Conservation (phyloP, 1,140 invertebrate species). For the Melanaphis sacchari region DNA sequence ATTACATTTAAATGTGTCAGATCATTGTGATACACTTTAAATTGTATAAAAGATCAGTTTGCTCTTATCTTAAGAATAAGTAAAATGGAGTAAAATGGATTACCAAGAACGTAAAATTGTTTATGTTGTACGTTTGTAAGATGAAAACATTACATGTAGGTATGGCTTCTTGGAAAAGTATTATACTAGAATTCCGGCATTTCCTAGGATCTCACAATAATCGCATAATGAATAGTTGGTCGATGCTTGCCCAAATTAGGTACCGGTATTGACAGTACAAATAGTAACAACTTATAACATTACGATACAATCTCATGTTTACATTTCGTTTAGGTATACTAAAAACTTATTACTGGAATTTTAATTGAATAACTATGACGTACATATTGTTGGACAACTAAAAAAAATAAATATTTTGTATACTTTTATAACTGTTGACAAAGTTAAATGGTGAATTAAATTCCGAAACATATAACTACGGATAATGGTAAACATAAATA, state of each 20-base stretch:
- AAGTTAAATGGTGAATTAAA: background rate
- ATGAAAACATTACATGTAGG: too few species aligned
- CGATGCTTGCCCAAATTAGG: background rate
- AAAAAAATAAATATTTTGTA: background rate
- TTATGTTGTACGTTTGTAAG: too few species aligned
- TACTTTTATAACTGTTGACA: background rate
- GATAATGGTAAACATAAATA: background rate
- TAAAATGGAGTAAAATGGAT: too few species aligned
- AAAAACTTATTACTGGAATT: background rate
- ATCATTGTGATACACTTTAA: too few species aligned
- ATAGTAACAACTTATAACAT: background rate
- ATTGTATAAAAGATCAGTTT: too few species aligned
- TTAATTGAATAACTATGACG: background rate
- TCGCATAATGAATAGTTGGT: background rate
- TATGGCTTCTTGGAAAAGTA: too few species aligned
- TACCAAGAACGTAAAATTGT: too few species aligned
- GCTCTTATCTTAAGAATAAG: too few species aligned
- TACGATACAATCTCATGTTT: background rate
- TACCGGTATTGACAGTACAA: background rate
- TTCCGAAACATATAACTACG: background rate
- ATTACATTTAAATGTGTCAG: too few species aligned
- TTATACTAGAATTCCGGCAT: background rate
- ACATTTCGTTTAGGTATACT: background rate
- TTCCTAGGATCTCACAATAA: background rate
- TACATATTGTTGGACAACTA: background rate